Evolutionary conservation across 2,113 vertebrate species (phyloP).

Genomic region (Microcebus ravelobensis): DNA sequence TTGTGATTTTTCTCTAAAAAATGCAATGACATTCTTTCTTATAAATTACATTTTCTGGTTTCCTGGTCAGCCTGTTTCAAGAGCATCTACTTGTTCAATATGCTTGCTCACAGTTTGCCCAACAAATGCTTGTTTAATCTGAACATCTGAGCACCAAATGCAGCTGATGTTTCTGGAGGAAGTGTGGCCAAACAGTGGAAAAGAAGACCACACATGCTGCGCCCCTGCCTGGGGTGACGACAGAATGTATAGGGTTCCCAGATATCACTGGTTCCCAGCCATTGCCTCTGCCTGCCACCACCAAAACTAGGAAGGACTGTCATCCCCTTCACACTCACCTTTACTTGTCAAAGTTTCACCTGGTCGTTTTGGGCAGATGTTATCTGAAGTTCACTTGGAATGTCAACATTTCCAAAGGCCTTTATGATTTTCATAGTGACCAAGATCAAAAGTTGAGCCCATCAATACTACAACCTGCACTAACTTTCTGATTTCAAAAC

Average conservation of each 20-base stretch:
- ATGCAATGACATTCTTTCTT: not conserved
- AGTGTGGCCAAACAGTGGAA: slow-evolving; percentile 84
- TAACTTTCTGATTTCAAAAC: slow-evolving; percentile 87
- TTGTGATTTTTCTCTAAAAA: not conserved
- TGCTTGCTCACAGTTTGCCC: slow-evolving; percentile 91
- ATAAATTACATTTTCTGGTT: slow-evolving; percentile 59
- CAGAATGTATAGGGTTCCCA: slow-evolving; percentile 90
- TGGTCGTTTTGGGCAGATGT: slow-evolving; percentile 95
- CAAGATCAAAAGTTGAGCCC: slow-evolving; percentile 91
- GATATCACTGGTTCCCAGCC: slow-evolving; percentile 93
- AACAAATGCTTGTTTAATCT: slow-evolving; percentile 91
- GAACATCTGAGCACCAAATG: slow-evolving; percentile 93
- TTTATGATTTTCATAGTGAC: slow-evolving; percentile 91
- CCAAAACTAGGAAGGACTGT: slow-evolving; percentile 91
- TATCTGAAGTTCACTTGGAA: slow-evolving; percentile 86
- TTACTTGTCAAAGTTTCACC: slow-evolving; percentile 95
- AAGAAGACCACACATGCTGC: slow-evolving; percentile 92
- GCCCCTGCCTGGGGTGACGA: slow-evolving; percentile 90
- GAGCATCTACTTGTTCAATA: slow-evolving; percentile 68
- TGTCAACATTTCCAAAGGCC: slow-evolving; percentile 87
- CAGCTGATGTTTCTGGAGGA: slow-evolving; percentile 91
- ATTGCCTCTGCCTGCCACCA: slow-evolving; percentile 92
- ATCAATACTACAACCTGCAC: slow-evolving; percentile 92
- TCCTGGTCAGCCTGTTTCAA: slow-evolving; percentile 52
- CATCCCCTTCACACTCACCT: slow-evolving; percentile 93